These are phyloP conservation scores for Hypotaenidia philippensis DNA, from an alignment of 2,797 vertebrate genomes.

Conservation along the genomic window DNA sequence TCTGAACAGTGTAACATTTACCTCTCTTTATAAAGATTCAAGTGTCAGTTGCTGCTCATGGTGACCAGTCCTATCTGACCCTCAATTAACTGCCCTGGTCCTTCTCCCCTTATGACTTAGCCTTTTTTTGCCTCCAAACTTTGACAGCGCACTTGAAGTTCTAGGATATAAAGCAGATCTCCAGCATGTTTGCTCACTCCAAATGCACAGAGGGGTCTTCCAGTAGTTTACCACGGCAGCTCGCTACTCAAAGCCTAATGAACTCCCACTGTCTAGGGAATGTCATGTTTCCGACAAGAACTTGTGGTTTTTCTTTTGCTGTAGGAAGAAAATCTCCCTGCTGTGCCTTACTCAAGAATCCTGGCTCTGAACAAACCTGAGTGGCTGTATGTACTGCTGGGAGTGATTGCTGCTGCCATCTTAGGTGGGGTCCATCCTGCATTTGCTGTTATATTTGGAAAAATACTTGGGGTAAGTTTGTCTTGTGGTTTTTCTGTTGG, in stretches of 20 bases:
- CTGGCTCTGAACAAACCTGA: conserved; percentile 78
- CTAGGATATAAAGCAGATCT: neutral
- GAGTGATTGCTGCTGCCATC: conserved; percentile 75
- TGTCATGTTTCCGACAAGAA: neutral
- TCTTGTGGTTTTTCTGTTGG: neutral
- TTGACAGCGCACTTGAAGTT: neutral
- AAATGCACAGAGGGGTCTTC: neutral
- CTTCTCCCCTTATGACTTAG: neutral
- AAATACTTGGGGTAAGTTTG: conserved; percentile 74
- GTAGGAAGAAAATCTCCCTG: conserved; percentile 68
- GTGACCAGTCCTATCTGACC: neutral
- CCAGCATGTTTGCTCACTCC: neutral
- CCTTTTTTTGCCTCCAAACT: neutral
- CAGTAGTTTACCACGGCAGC: neutral
- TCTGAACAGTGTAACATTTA: neutral
- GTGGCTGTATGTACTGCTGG: conserved; percentile 74
- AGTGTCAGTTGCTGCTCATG: neutral
- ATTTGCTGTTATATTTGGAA: conserved; percentile 74
- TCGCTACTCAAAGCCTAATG: neutral
- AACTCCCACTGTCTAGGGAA: neutral
- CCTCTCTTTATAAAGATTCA: neutral
- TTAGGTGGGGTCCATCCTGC: conserved; percentile 75
- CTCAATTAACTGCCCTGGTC: neutral
- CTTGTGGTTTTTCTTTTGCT: neutral
- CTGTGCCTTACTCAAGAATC: conserved; percentile 73